These are phyloP conservation scores for Coelopa pilipes DNA, from an alignment of 2,888 invertebrate genomes.

Conservation along the genomic window DNA sequence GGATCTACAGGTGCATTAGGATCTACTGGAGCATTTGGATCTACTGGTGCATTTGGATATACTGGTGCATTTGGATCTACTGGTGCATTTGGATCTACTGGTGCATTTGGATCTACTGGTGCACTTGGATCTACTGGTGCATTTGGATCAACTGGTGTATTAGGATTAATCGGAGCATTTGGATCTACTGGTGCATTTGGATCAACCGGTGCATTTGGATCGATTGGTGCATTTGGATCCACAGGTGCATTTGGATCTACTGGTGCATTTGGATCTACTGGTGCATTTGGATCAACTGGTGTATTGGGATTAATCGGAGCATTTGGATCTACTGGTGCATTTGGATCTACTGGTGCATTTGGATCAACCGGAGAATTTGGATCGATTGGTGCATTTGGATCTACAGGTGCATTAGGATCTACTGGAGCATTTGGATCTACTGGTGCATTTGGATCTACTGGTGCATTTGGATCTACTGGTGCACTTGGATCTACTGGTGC, in stretches of 20 bases:
- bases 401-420: conserved; percentile 17
- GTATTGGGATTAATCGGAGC: conserved; percentile 37
- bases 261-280: conserved; percentile 33
- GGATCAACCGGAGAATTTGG: conserved; percentile 15
- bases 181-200: conserved; percentile 33
- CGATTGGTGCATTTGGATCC: conserved; percentile 32
- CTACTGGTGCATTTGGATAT: conserved; percentile 27
- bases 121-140: conserved; percentile 23
- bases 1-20: conserved; percentile 38
- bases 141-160: conserved; percentile 34
- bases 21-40: conserved; percentile 22
- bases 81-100: conserved; percentile 23
- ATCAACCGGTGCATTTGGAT: conserved; percentile 35
- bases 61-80: conserved; percentile 32
- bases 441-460: conserved; percentile 35
- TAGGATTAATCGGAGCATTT: conserved; percentile 37
- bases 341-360: neutral
- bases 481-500: conserved; percentile 22
- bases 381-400: conserved; percentile 5
- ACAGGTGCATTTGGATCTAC: conserved; percentile 40
- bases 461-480: conserved; percentile 36
- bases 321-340: conserved; percentile 34
- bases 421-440: conserved; percentile 27
- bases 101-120: conserved; percentile 7
- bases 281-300: conserved; percentile 37